Conservation (phyloP, 2,113 vertebrate species). For the Nanger granti region DNA sequence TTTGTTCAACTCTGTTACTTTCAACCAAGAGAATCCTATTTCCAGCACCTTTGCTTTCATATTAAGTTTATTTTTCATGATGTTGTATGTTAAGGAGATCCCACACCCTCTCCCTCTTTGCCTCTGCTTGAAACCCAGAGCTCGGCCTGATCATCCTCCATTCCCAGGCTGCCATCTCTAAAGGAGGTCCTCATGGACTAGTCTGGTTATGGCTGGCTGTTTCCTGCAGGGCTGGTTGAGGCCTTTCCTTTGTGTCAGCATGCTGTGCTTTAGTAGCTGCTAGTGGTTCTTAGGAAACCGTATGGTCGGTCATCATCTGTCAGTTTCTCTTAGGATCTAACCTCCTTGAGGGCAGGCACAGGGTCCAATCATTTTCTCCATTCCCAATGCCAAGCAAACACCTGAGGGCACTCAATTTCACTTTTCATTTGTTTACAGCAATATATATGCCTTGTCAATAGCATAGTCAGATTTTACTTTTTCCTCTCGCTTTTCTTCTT, state of each 20-base stretch:
- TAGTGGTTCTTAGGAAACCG: not conserved
- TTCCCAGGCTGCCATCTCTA: too few relatives aligned
- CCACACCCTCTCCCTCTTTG: not conserved
- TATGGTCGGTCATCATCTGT: not conserved
- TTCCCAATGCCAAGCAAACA: not conserved
- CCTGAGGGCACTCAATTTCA: not conserved
- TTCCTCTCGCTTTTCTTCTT: not conserved
- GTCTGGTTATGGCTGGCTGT: not conserved
- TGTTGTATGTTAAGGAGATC: not conserved
- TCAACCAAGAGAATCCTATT: not conserved
- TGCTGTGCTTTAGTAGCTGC: not conserved
- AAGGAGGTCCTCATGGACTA: not conserved
- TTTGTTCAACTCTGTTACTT: slow-evolving; percentile 20
- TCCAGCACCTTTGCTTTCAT: not conserved
- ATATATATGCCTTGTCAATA: not conserved
- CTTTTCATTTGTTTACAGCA: not conserved
- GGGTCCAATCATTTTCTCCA: not conserved
- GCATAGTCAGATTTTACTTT: not conserved
- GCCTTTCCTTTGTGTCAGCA: not conserved
- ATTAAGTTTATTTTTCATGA: not conserved
- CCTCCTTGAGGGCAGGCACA: not conserved
- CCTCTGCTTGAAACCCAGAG: not conserved
- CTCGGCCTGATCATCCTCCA: not conserved
- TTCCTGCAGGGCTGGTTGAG: not conserved
- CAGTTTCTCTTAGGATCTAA: not conserved